Evolutionary conservation across 2,797 vertebrate genomes (phyloP), one percentile per base, ranked within the genome.

Genomic region (Manis crassicaudata): DNA sequence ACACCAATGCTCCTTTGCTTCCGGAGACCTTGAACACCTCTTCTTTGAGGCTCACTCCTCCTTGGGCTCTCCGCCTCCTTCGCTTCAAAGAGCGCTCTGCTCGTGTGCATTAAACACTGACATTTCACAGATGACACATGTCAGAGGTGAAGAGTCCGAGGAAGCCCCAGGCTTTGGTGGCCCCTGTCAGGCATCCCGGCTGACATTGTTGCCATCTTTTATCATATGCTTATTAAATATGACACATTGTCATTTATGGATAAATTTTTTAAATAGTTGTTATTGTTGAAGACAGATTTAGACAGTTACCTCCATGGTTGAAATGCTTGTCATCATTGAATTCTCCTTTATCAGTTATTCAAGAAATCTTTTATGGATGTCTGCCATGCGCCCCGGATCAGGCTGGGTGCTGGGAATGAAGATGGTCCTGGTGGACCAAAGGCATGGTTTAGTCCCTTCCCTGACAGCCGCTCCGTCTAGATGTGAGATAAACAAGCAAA

Each of bases 301-400:
- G 52, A 67, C n/a, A 52, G 43, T 84, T 88, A 90, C 56, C 60
- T 79, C 75, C 40, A 63, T 46, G 60, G 29, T 21, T 63, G 58
- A 52, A 82, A 75, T 7, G 52, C 58, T 72, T 65, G 23, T 70
- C n/a, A 72, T 65, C 32, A 37, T 89, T 92, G 54, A 86, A 73
- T 90, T 80, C 65, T 62, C 27, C 52, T 90, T 86, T 93, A 83
- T 72, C 73, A 56, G 20, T 70, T 91, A 65, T 76, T 75, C 73
- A 72, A 54, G 58, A 89, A 8, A 73, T 72, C 73, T 79, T 96
- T 90, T 77, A 23, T n/a, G 25, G 80, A 72, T 40, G 76, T 13
- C 7, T 3, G 6, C 62, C 40, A 29, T 29, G 27, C 50, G 9
- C 65, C 32, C 20, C 29, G 43, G 35, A 40, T 12, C 32, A 65